A percentile compares a stretch with the other conserved stretches of the same genome.
Evolutionary conservation across 2,113 vertebrate genomes (phyloP).

Genomic region (Dolichallabes microphthalmus): DNA sequence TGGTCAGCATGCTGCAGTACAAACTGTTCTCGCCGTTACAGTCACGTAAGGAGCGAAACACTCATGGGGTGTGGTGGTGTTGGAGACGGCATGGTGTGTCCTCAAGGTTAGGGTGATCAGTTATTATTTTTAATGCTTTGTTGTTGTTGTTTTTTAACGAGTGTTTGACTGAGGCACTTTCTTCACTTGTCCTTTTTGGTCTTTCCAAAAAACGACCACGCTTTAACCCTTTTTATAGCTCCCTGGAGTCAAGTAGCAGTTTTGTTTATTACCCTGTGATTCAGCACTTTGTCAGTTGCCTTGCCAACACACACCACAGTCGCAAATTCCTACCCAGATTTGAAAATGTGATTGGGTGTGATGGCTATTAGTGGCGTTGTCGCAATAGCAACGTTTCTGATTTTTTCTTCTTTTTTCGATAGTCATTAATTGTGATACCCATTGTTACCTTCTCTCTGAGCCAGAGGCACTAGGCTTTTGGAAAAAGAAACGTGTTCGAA

Average conservation of each 20-base stretch:
- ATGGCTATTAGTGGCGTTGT: not conserved
- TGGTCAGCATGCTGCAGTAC: slow-evolving; percentile 9
- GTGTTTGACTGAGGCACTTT: not conserved
- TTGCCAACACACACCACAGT: not conserved
- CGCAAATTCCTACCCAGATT: not conserved
- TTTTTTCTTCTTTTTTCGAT: no score
- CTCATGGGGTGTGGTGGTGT: not conserved
- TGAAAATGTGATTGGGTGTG: not conserved
- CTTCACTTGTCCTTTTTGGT: not conserved
- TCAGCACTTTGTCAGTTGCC: slow-evolving; percentile 3
- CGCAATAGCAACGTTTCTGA: no score
- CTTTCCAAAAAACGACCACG: not conserved
- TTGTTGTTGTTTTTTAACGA: not conserved
- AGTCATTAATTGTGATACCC: no score
- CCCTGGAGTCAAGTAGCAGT: slow-evolving; percentile 1
- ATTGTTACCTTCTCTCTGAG: no score
- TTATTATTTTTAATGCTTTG: not conserved
- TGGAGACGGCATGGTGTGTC: not conserved
- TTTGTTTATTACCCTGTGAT: not conserved
- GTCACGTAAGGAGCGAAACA: not conserved
- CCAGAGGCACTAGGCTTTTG: no score
- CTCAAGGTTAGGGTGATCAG: not conserved
- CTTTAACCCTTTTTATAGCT: not conserved
- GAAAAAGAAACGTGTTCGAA: no score
- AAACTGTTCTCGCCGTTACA: not conserved